Evolutionary conservation across 2,888 invertebrate species (phyloP).

Genomic region (Synergus japonicus): DNA sequence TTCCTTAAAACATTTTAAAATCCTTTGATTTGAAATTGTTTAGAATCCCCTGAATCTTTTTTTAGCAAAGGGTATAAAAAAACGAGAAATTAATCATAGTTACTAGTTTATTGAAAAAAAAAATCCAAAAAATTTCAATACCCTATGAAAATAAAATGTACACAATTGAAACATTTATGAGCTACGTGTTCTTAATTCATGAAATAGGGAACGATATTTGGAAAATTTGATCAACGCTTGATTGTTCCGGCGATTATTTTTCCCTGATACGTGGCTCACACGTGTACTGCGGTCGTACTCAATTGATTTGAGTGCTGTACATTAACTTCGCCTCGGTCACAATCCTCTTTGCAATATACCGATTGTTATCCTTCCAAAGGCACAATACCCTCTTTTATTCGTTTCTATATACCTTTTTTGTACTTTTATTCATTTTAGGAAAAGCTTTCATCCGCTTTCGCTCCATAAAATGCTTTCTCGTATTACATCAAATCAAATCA

Average conservation of each 20-base stretch:
- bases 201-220: slow-evolving; percentile 7
- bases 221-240: neutral
- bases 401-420: neutral
- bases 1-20: too few species aligned
- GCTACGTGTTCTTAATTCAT: neutral
- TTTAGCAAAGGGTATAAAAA: too few species aligned
- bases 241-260: slow-evolving; percentile 10
- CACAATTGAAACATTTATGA: neutral
- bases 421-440: neutral
- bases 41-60: too few species aligned
- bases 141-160: neutral
- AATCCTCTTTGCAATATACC: neutral
- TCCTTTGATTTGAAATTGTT: too few species aligned
- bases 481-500: neutral
- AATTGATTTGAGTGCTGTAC: slow-evolving; percentile 5
- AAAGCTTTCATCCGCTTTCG: neutral
- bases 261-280: neutral
- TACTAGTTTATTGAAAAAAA: too few species aligned
- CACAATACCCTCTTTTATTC: neutral
- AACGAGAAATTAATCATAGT: too few species aligned
- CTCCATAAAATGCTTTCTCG: neutral
- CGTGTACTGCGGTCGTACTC: neutral
- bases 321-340: neutral
- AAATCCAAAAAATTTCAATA: too few species aligned
- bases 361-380: neutral